phyloP scores from a whole-genome alignment of 2,888 invertebrate species.

The Onchidella celtica region DNA sequence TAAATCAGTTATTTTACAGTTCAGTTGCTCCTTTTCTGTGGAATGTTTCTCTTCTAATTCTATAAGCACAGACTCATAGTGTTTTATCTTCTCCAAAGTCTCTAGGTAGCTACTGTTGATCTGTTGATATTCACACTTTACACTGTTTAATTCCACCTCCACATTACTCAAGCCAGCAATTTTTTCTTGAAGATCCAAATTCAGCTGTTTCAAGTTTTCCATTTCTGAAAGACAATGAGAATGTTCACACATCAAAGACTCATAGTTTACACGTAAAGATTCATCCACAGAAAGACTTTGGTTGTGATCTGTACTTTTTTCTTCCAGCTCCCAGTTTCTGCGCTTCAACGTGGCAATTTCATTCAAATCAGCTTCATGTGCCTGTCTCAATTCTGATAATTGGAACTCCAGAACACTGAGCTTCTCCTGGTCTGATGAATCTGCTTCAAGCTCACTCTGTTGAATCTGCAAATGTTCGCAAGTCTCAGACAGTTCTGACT shows the following conservation, averaged over 20 bases:
- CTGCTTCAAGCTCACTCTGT: background rate
- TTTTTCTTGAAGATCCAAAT: slow-evolving; percentile 23
- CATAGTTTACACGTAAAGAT: slow-evolving; percentile 9
- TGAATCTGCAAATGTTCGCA: background rate
- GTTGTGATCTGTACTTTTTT: background rate
- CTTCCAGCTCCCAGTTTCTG: slow-evolving; percentile 53
- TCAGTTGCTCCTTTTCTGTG: slow-evolving; percentile 21
- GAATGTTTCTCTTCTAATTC: slow-evolving; percentile 13
- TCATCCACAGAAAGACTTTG: slow-evolving; percentile 4
- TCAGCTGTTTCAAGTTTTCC: slow-evolving; percentile 5
- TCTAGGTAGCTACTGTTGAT: slow-evolving; percentile 49
- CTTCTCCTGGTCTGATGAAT: background rate
- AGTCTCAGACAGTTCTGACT: background rate
- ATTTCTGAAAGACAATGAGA: slow-evolving; percentile 31
- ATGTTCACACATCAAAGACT: background rate
- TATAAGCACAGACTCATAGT: background rate
- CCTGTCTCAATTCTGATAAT: slow-evolving; percentile 43
- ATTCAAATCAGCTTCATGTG: slow-evolving; percentile 45
- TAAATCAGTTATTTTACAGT: slow-evolving; percentile 26
- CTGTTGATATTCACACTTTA: slow-evolving; percentile 57
- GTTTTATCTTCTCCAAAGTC: background rate
- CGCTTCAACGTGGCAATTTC: slow-evolving; percentile 46
- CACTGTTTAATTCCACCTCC: slow-evolving; percentile 51
- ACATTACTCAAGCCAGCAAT: slow-evolving; percentile 32
- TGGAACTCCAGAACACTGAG: slow-evolving; percentile 31